A percentile compares a stretch with the other conserved stretches of the same genome.
Conservation (phyloP, 2,797 vertebrate species). For the Nasua narica region DNA sequence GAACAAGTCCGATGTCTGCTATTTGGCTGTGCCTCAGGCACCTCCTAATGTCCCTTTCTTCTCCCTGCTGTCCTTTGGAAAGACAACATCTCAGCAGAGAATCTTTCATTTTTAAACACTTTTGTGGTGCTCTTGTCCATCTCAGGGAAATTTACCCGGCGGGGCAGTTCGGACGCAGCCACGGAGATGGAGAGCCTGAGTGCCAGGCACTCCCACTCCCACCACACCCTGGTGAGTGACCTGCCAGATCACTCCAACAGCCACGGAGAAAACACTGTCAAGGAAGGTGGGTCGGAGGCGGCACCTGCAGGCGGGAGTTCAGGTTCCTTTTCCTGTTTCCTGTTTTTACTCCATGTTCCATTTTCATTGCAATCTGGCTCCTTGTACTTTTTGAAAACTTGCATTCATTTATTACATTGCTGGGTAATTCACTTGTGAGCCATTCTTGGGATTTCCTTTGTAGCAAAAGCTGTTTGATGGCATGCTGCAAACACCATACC, state of each 20-base stretch:
- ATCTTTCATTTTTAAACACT: background rate
- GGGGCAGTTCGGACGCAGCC: conserved; percentile 95
- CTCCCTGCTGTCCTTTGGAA: background rate
- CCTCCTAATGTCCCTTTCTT: background rate
- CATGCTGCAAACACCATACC: fast-evolving
- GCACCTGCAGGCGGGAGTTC: background rate
- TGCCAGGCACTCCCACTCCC: conserved; percentile 94
- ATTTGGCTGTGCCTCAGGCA: background rate
- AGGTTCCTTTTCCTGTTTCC: conserved; percentile 10
- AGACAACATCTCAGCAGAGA: background rate
- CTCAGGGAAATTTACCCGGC: conserved; percentile 93
- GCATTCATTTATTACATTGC: background rate
- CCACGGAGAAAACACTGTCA: conserved; percentile 94
- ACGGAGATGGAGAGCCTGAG: conserved; percentile 95
- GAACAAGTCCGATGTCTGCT: background rate
- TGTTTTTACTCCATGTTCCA: background rate
- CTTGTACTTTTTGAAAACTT: background rate
- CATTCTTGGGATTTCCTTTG: background rate
- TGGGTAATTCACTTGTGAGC: background rate
- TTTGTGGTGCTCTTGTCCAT: background rate
- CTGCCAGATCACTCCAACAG: conserved; percentile 96
- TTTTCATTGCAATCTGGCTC: background rate
- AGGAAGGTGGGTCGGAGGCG: conserved; percentile 86
- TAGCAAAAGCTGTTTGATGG: background rate
- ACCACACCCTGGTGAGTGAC: conserved; percentile 94